Base-by-base conservation (phyloP, 1,140 invertebrate genomes). In the Dryas iulia region DNA sequence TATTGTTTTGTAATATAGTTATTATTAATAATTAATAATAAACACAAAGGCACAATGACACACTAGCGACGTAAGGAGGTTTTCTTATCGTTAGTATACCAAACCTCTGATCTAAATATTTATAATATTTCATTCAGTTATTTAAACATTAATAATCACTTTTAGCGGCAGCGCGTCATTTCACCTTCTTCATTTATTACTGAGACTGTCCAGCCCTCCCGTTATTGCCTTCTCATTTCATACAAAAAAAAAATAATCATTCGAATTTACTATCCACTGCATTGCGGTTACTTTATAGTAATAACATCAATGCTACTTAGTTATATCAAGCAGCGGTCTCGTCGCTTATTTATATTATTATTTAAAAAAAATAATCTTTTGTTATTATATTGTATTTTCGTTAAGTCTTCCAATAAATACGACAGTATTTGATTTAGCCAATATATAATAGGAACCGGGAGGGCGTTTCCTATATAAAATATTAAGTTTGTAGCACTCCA, bases 401-500 rank as follows among this genome's bases (percentile, higher is more conserved):
- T 87, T 83, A 74, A 72, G 88, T 90, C 88, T 90, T 90, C 88
- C 88, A 90, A 87, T 67, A 73, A 74, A 73, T 76, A 78, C 71
- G 77, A 74, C 82, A 85, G 78, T 88, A 84, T 81, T 79, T 69
- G 58, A 62, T 66, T 70, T 77, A 73, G 73, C 75, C 71, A 73
- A 77, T 76, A 66, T n/a, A n/a, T n/a, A 60, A 71, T 71, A 65
- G 61, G 53, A 68, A 69, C 72, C 71, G 82, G 86, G 86, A 80
- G 86, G 86, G 85, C 84, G 77, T 85, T 87, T 88, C 86, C 86
- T 89, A 87, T 84, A 80, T 84, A 88, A 78, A 82, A 78, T 84
- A 83, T 84, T 88, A 87, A 88, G 84, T 84, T 88, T 83, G 81
- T 82, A 85, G 82, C 85, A 90, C 84, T 85, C 83, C 82, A 84